Evolutionary conservation across 2,797 vertebrate genomes (phyloP).

Genomic region (Melopsittacus undulatus): DNA sequence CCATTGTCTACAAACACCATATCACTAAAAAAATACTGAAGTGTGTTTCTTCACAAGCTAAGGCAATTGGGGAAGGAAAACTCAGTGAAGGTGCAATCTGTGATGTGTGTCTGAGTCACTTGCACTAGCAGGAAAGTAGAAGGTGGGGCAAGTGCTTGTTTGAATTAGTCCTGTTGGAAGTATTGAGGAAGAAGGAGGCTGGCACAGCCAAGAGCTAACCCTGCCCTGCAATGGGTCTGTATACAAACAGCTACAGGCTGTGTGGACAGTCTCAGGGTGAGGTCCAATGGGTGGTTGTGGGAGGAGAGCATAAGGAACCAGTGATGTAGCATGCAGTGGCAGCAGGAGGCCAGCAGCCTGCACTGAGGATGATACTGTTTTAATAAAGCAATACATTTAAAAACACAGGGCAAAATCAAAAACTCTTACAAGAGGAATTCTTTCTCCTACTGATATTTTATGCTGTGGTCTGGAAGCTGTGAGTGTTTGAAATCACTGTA

Average conservation of each 20-base stretch:
- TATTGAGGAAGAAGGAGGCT: neutral
- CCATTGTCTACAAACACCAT: neutral
- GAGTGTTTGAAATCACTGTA: neutral
- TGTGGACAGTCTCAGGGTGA: fast-evolving
- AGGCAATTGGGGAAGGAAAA: neutral
- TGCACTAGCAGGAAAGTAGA: neutral
- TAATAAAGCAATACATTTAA: neutral
- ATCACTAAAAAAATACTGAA: neutral
- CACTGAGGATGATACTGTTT: neutral
- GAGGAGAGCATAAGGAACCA: neutral
- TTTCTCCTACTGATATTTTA: neutral
- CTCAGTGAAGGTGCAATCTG: neutral
- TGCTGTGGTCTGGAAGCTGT: neutral
- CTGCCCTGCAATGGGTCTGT: neutral
- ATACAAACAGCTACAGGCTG: neutral
- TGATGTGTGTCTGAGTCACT: neutral
- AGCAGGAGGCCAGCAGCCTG: neutral
- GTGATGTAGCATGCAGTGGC: no score
- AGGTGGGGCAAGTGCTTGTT: neutral
- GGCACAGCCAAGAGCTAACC: neutral
- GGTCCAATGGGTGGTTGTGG: neutral
- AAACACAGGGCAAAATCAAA: neutral
- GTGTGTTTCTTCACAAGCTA: neutral
- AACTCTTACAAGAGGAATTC: neutral
- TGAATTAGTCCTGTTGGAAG: neutral